These are phyloP conservation scores for Acronicta psi DNA, from an alignment of 2,888 invertebrate genomes.

Conservation along the genomic window DNA sequence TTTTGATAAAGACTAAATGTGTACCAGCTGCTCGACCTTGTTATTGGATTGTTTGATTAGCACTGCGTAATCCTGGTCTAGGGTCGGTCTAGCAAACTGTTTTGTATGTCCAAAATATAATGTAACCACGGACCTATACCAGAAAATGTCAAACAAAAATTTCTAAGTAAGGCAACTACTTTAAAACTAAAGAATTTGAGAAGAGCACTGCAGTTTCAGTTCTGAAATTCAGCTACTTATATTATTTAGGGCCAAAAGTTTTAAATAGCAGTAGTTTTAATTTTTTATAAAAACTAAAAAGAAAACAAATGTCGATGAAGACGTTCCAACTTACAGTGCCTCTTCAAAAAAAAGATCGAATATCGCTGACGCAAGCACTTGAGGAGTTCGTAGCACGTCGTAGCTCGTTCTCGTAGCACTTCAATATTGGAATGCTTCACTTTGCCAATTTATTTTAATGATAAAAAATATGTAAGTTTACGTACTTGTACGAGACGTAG, in stretches of 20 bases:
- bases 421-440: constrained; percentile 20
- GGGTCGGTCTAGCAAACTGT: constrained; percentile 6
- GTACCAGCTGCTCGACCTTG: constrained; percentile 19
- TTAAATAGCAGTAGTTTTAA: too few relatives aligned
- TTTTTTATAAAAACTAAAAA: too few relatives aligned
- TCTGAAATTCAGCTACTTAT: too few relatives aligned
- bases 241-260: neutral
- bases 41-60: constrained; percentile 21
- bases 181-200: too few relatives aligned
- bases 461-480: neutral
- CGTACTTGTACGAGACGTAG: too few relatives aligned
- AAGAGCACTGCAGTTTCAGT: too few relatives aligned
- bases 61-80: constrained; percentile 8
- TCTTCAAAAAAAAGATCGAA: constrained; percentile 16
- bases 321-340: constrained; percentile 1
- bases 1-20: constrained; percentile 13
- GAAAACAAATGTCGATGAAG: too few relatives aligned
- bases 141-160: too few relatives aligned
- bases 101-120: constrained; percentile 7
- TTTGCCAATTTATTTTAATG: constrained; percentile 26
- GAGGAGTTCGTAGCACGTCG: constrained; percentile 21
- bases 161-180: too few relatives aligned
- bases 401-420: constrained; percentile 15
- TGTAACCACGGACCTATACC: too few relatives aligned
- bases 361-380: constrained; percentile 24